Conservation (phyloP, 2,888 invertebrate genomes). For the Cyrtodaria siliqua region DNA sequence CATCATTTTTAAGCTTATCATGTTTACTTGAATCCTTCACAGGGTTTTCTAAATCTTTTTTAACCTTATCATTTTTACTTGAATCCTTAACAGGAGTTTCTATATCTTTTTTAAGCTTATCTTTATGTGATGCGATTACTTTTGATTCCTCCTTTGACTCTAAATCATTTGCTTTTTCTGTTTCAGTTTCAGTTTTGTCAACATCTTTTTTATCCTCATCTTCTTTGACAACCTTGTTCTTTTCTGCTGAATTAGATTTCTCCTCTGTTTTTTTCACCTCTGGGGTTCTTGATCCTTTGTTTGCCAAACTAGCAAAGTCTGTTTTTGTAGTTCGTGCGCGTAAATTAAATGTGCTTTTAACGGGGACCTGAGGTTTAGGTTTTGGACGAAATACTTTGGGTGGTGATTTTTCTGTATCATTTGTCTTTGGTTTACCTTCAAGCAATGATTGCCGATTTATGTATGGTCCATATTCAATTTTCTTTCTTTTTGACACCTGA, state of each 20-base stretch:
- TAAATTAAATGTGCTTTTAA: constrained; percentile 53
- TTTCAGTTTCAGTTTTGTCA: constrained; percentile 9
- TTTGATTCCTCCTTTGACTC: constrained; percentile 14
- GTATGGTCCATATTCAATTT: constrained; percentile 61
- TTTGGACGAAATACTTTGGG: constrained; percentile 47
- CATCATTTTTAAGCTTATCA: constrained; percentile 27
- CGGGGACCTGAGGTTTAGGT: constrained; percentile 48
- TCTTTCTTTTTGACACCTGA: constrained; percentile 58
- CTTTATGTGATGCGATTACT: constrained; percentile 42
- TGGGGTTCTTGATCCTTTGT: constrained; percentile 33
- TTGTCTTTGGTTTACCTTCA: constrained; percentile 53
- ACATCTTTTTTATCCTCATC: constrained; percentile 14
- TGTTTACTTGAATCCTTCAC: constrained; percentile 11
- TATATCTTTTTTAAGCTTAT: constrained; percentile 20
- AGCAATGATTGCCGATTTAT: constrained; percentile 53
- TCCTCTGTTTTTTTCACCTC: constrained; percentile 44
- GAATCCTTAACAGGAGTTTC: background rate
- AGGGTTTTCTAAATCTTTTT: constrained; percentile 2
- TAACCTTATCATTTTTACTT: constrained; percentile 16
- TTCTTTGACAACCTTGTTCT: constrained; percentile 15
- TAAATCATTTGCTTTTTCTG: constrained; percentile 16
- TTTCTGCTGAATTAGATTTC: constrained; percentile 31
- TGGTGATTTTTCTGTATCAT: constrained; percentile 28
- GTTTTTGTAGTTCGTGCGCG: constrained; percentile 52
- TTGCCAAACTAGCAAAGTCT: constrained; percentile 59